These are phyloP conservation scores for Cenopis cana DNA, from an alignment of 2,888 invertebrate genomes.

Conservation along the genomic window DNA sequence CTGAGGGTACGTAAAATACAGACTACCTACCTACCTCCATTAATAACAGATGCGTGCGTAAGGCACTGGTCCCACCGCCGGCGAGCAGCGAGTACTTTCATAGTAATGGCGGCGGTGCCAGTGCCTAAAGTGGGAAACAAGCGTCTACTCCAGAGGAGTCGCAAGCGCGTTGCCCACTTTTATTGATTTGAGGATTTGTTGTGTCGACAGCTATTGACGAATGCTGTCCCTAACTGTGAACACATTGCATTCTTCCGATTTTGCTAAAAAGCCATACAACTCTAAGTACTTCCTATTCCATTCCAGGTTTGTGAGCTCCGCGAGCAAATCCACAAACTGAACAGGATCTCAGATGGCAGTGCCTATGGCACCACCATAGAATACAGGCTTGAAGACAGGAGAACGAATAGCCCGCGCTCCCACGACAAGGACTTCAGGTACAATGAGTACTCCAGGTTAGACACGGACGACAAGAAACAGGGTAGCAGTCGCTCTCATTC, in stretches of 20 bases:
- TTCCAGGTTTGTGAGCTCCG: constrained; percentile 70
- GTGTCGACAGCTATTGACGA: too few species aligned
- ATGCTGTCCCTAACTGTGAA: too few species aligned
- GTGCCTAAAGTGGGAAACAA: too few species aligned
- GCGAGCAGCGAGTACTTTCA: too few species aligned
- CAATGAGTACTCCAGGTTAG: constrained; percentile 39
- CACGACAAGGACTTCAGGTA: constrained; percentile 62
- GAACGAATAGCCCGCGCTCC: constrained; percentile 76
- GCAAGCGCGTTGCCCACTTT: not conserved
- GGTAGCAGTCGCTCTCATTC: constrained; percentile 46
- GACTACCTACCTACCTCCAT: too few species aligned
- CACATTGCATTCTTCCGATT: too few species aligned
- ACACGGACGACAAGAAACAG: constrained; percentile 32
- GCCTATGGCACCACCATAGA: constrained; percentile 62
- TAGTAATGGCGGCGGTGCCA: too few species aligned
- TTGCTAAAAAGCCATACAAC: not conserved
- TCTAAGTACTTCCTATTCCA: not conserved
- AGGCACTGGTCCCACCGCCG: too few species aligned
- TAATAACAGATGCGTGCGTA: too few species aligned
- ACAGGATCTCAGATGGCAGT: constrained; percentile 77
- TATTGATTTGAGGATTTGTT: not conserved
- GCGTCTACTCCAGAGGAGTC: too few species aligned
- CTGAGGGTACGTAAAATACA: too few species aligned
- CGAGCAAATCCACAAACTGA: constrained; percentile 79
- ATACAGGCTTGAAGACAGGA: constrained; percentile 67